Percentiles rank a stretch among this genome's conserved stretches.
These are phyloP conservation scores for Spheniscus mendiculus DNA, from an alignment of 2,113 vertebrate genomes.

Conservation along the genomic window DNA sequence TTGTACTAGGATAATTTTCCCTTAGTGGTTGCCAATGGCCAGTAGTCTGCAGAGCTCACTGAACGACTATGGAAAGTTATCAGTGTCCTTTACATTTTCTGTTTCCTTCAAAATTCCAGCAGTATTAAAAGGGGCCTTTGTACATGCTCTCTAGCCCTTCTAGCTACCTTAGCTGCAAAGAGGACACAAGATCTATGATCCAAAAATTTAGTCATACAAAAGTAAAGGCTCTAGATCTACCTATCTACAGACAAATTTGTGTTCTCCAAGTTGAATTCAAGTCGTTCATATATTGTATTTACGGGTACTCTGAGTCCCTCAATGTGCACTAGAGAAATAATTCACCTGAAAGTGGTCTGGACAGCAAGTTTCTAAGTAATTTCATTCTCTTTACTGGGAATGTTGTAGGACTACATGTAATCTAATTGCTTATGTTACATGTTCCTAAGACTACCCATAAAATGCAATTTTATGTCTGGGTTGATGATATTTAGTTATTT, in stretches of 20 bases:
- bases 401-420: constrained; percentile 9
- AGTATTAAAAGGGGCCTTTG: neutral
- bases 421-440: neutral
- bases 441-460: constrained; percentile 24
- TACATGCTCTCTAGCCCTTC: neutral
- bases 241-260: neutral
- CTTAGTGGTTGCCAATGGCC: neutral
- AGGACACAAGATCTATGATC: neutral
- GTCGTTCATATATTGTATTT: neutral
- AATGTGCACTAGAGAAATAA: neutral
- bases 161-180: neutral
- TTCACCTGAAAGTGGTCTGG: neutral
- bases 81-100: neutral
- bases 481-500: constrained; percentile 39
- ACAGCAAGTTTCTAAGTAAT: constrained; percentile 24
- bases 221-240: neutral
- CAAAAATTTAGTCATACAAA: neutral
- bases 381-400: constrained; percentile 24
- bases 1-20: neutral
- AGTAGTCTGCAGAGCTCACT: neutral
- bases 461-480: constrained; percentile 22
- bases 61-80: neutral
- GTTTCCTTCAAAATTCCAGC: neutral
- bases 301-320: neutral
- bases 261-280: neutral